phyloP scores from a whole-genome alignment of 2,888 invertebrate genomes.

The Patella pellucida region DNA sequence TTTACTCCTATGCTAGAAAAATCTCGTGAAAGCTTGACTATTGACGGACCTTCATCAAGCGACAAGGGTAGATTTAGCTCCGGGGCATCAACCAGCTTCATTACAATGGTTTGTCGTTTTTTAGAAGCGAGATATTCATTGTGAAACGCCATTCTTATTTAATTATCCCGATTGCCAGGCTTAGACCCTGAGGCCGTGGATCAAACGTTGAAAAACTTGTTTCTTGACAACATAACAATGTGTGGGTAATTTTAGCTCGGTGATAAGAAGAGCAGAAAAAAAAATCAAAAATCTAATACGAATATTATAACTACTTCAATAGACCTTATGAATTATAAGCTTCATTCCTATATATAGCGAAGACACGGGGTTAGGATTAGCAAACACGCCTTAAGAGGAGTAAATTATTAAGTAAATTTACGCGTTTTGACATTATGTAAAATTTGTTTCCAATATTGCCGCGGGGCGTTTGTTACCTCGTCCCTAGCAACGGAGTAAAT shows the following conservation, averaged over 20 bases:
- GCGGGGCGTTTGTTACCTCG: conserved; percentile 1
- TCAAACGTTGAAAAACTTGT: conserved; percentile 32
- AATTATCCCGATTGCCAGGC: conserved; percentile 38
- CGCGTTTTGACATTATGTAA: background rate
- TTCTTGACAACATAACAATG: conserved; percentile 29
- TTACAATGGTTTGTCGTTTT: conserved; percentile 23
- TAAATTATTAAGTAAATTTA: conserved; percentile 7
- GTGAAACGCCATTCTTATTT: conserved; percentile 37
- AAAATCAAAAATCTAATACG: no score
- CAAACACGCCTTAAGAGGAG: background rate
- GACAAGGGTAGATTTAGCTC: conserved; percentile 18
- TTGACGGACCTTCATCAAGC: conserved; percentile 13
- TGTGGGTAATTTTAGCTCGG: conserved; percentile 17
- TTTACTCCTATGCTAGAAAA: conserved; percentile 15
- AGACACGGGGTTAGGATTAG: background rate
- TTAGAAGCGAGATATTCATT: conserved; percentile 27
- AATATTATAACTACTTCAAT: no score
- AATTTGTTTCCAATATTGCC: background rate
- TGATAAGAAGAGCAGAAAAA: conserved; percentile 16
- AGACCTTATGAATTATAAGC: no score
- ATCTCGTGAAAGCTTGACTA: background rate
- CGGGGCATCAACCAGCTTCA: conserved; percentile 12
- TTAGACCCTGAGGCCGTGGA: conserved; percentile 25
- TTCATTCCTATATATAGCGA: no score
- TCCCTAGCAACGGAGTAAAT: conserved; percentile 11